Evolutionary conservation across 2,797 vertebrate genomes (phyloP), one percentile per base, ranked within the genome.

Genomic region (Brachyrhaphis roseni): DNA sequence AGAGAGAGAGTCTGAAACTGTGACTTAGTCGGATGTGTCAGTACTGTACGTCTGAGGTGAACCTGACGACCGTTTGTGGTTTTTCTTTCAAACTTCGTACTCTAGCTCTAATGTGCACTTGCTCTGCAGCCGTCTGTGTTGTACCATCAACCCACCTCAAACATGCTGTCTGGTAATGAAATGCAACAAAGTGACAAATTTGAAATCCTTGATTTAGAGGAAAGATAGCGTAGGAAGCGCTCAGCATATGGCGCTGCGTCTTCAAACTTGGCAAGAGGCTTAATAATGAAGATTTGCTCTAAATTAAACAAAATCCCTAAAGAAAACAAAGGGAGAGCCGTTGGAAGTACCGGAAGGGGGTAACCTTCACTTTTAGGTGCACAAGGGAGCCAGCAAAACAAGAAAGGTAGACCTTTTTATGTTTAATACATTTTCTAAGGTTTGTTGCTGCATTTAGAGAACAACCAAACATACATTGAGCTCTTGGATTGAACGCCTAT

Each of bases 281-380:
- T 82, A 92, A 91, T 90, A 87, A 84, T 86, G 82, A 90, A 80
- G 87, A 92, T 91, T 91, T 86, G 77, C 83, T 84, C 66, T 74
- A 84, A 92, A 91, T 87, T 88, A 93, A 91, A 90, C 82, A 87
- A 88, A 91, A 90, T 80, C 47, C 72, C 81, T 78, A 64, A 84
- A 78, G 84, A 90, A 82, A 88, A 82, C 89, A 84, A 86, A 85
- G 86, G 80, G 87, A 72, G 82, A 75, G 31, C 84, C 90, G 89
- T 90, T 92, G 90, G 93, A 91, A 87, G 84, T 90, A 80, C 85
- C 73, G 84, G 84, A 74, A 89, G 90, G 13, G 13, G 88, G 84
- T 95, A 94, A 95, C 96, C 95, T 96, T 94, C 84, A 94, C 93
- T 95, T 94, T 94, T 87, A 94, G 93, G 91, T 86, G 90, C 90